Base-by-base conservation (phyloP, 2,797 vertebrate genomes). In the Aplochiton taeniatus region DNA sequence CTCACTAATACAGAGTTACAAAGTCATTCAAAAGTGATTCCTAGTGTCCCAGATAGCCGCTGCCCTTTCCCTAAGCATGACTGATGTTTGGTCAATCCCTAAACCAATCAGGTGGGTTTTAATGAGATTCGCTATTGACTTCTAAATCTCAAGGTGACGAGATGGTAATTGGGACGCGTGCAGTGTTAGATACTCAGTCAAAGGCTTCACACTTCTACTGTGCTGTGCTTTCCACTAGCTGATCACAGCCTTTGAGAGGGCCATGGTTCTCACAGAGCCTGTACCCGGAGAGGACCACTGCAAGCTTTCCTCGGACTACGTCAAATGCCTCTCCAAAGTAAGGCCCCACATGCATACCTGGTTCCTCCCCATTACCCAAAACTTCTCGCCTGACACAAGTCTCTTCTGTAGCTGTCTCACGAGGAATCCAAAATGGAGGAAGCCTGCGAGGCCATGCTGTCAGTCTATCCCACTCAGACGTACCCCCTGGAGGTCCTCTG, bases 401-500 rank as follows among this genome's bases (percentile, higher is more conserved):
- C 20, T 75, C 73, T 82, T 69, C 51, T 69, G 50, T 58, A 94
- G 98, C 83, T 95, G 58, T 90, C 94, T 73, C 89, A 94, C 67
- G 94, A 96, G 81, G 83, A 85, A 11, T 16, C 65, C 66, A 95
- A 92, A 81, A 73, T 98, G 87, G 94, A 93, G 82, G 89, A 90
- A 44, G 90, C 93, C 3, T 99, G 97, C 86, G 86, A 93, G 55
- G 82, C 89, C 66, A 95, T 95, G 93, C 78, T 94, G 63, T 78
- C 80, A 56, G 76, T 90, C 52, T 98, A 98, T 72, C 94, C 96
- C 43, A 72, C 83, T 13, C 20, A 87, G 45, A 87, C 76, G 46
- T 98, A 93, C 80, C 95, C 96, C 55, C 82, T 98, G 68, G 95
- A 98, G 89, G 87, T 94, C 42, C 93, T 98, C 75, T 91, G 93